Evolutionary conservation across 2,797 vertebrate genomes (phyloP).

Genomic region (Xenops minutus): DNA sequence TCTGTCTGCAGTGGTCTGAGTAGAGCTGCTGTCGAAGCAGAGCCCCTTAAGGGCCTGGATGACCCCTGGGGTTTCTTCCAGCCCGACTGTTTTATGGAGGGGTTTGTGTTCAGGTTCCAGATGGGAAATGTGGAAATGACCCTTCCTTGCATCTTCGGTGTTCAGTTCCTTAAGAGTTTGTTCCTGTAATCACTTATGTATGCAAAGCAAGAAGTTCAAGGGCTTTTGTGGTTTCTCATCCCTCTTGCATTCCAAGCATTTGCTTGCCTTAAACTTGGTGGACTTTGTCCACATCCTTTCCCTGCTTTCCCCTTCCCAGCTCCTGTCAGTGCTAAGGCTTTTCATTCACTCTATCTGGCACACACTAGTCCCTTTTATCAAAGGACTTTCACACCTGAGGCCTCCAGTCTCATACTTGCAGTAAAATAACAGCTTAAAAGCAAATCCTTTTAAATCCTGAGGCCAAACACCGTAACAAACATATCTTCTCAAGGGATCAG

Average conservation of each 20-base stretch:
- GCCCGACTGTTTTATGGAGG: neutral
- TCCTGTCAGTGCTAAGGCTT: constrained; percentile 43
- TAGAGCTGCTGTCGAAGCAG: neutral
- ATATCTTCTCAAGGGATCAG: constrained; percentile 53
- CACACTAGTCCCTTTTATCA: constrained; percentile 62
- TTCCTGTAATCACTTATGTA: neutral
- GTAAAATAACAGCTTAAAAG: constrained; percentile 61
- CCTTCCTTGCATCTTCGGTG: neutral
- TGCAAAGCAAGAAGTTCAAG: constrained; percentile 45
- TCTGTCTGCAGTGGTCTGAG: neutral
- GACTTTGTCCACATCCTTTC: neutral
- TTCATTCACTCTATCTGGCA: neutral
- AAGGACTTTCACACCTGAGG: constrained; percentile 75
- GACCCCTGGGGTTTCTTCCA: neutral
- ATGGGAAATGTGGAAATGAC: neutral
- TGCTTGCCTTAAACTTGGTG: constrained; percentile 54
- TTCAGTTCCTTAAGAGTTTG: neutral
- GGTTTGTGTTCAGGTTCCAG: neutral
- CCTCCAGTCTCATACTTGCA: constrained; percentile 55
- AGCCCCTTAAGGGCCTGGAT: neutral
- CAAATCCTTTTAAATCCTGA: constrained; percentile 71
- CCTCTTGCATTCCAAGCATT: constrained; percentile 35
- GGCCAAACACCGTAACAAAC: constrained; percentile 61
- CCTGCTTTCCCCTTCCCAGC: neutral
- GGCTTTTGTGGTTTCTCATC: constrained; percentile 34